Conservation (phyloP, 2,797 vertebrate genomes). For the Neosilurus hyrtlii region DNA sequence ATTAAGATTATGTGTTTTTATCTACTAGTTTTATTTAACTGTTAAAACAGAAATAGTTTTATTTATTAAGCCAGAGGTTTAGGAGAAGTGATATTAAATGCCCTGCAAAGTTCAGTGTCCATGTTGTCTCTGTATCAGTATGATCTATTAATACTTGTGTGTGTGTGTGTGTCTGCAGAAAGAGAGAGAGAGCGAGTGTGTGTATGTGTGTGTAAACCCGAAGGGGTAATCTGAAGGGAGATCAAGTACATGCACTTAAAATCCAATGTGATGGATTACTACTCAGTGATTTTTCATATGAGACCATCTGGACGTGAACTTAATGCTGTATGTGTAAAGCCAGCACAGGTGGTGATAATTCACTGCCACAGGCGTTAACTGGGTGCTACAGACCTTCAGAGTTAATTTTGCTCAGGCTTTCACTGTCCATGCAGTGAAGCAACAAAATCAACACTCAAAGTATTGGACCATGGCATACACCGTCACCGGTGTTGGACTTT, state of each 20-base stretch:
- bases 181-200: neutral
- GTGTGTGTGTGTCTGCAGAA: neutral
- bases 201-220: neutral
- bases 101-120: neutral
- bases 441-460: neutral
- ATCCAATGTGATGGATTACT: conserved; percentile 1
- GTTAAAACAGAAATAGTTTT: neutral
- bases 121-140: neutral
- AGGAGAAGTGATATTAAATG: neutral
- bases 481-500: too few species aligned
- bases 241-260: neutral
- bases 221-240: neutral
- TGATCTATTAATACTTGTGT: neutral
- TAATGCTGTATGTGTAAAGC: neutral
- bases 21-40: too few species aligned
- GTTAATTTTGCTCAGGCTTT: neutral
- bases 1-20: too few species aligned
- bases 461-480: too few species aligned
- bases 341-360: neutral
- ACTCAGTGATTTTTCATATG: neutral
- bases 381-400: neutral
- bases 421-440: neutral
- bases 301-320: neutral
- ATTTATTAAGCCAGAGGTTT: neutral
- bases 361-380: neutral